These are phyloP conservation scores for Brachypterus glaber DNA, from an alignment of 2,888 invertebrate species.

Conservation along the genomic window DNA sequence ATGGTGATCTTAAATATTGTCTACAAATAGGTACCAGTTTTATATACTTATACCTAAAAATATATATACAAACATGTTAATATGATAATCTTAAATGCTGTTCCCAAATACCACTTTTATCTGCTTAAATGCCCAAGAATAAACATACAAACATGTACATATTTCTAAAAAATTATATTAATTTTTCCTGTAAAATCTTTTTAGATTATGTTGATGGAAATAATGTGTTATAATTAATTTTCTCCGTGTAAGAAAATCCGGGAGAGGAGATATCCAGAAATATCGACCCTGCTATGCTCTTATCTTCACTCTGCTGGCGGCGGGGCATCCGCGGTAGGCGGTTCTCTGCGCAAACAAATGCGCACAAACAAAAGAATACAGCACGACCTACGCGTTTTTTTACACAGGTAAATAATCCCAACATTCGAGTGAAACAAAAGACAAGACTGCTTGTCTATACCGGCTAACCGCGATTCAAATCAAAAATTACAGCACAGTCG, in stretches of 20 bases:
- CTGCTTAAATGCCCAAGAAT: too few species aligned
- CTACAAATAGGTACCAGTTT: too few species aligned
- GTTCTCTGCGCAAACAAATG: conserved; percentile 32
- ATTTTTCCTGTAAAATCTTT: too few species aligned
- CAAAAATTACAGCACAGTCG: conserved; percentile 39
- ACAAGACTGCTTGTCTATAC: conserved; percentile 18
- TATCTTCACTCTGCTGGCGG: conserved; percentile 36
- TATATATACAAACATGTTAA: too few species aligned
- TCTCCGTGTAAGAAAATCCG: conserved; percentile 20
- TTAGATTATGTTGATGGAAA: too few species aligned
- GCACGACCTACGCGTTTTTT: conserved; percentile 27
- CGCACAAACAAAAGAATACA: conserved; percentile 30
- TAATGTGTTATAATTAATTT: too few species aligned
- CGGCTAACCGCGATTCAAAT: conserved; percentile 33
- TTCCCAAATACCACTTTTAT: too few species aligned
- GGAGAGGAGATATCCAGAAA: conserved; percentile 33
- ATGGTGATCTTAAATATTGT: too few species aligned
- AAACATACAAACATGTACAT: too few species aligned
- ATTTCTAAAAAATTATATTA: too few species aligned
- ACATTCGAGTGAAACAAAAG: conserved; percentile 26
- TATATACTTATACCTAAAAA: too few species aligned
- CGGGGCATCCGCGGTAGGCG: conserved; percentile 29
- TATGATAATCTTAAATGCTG: too few species aligned
- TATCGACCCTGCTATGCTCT: conserved; percentile 37
- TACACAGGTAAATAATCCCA: conserved; percentile 13